phyloP scores from a whole-genome alignment of 2,113 vertebrate species.

The Lepus timidus region DNA sequence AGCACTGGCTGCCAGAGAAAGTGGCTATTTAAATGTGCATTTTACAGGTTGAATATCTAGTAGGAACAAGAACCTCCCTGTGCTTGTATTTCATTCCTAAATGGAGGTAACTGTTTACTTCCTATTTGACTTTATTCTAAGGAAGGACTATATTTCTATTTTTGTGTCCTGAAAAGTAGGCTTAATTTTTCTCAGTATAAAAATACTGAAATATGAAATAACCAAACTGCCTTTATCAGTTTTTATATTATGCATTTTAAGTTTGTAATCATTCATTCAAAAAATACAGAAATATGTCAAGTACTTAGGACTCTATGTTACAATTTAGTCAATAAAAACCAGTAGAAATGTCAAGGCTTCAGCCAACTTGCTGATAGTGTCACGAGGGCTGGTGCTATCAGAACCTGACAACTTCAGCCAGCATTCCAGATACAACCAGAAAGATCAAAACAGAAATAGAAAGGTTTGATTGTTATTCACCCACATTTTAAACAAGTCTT shows the following conservation, averaged over 20 bases:
- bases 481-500: not conserved
- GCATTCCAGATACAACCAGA: slow-evolving; percentile 42
- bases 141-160: slow-evolving; percentile 42
- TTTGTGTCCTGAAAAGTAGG: not conserved
- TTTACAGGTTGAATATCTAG: slow-evolving; percentile 44
- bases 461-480: slow-evolving; percentile 49
- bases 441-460: slow-evolving; percentile 64
- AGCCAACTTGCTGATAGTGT: slow-evolving; percentile 75
- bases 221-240: not conserved
- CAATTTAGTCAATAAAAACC: slow-evolving; percentile 76
- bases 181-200: slow-evolving; percentile 37
- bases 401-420: slow-evolving; percentile 73
- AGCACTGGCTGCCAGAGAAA: slow-evolving; percentile 61
- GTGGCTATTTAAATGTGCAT: slow-evolving; percentile 78
- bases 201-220: not conserved
- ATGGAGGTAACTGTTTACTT: not conserved
- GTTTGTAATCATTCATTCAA: slow-evolving; percentile 48
- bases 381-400: slow-evolving; percentile 72
- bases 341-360: slow-evolving; percentile 73
- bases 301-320: slow-evolving; percentile 76
- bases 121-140: slow-evolving; percentile 10
- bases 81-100: slow-evolving; percentile 59
- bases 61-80: slow-evolving; percentile 62
- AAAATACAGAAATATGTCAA: slow-evolving; percentile 67
- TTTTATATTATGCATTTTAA: slow-evolving; percentile 63